Base-by-base conservation (phyloP, 1,140 invertebrate genomes). In the Cydia strobilella region DNA sequence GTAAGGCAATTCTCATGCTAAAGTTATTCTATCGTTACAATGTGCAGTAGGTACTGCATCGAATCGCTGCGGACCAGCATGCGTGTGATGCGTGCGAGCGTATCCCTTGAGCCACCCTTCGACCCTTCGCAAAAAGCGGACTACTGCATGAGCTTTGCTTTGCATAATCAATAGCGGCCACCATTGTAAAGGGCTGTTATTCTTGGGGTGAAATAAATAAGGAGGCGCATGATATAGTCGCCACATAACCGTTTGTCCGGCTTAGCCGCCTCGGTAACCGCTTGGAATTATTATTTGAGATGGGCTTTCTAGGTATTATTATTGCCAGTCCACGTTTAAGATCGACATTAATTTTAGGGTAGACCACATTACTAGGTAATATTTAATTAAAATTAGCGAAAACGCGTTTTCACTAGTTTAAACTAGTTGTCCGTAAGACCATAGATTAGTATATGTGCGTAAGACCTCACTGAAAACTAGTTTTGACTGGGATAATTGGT, bases 151-250 rank as follows among this genome's bases (percentile, higher is more conserved):
- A 75, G 76, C 77, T 76, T 83, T 83, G 79, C 83, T 88, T 85
- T 90, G 87, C 87, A 87, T 89, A 89, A 89, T 90, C 85, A 88
- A 89, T 86, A 82, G 81, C 74, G 79, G 77, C 72, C 73, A 86
- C 72, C 73, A 86, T 87, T 85, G 82, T 84, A 76, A 48, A 81
- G 69, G 76, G 65, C 63, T 69, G 31, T 66, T 66, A 31, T 76
- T 77, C 75, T 74, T 78, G 78, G 82, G 83, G 81, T 79, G 78
- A 75, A 81, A 81, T 85, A 87, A 79, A 85, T 89, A 86, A 84
- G 65, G 27, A 69, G 35, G 15, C 63, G 23, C 63, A 69, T 69
- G 65, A 69, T 35, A 35, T 69, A 10, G 15, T 20, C 27, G 31
- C 5, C 31, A 69, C 31, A 69, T 39, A 35, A 35, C 23, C 23